phyloP scores from a whole-genome alignment of 2,888 invertebrate genomes.

The Magallana nippona region DNA sequence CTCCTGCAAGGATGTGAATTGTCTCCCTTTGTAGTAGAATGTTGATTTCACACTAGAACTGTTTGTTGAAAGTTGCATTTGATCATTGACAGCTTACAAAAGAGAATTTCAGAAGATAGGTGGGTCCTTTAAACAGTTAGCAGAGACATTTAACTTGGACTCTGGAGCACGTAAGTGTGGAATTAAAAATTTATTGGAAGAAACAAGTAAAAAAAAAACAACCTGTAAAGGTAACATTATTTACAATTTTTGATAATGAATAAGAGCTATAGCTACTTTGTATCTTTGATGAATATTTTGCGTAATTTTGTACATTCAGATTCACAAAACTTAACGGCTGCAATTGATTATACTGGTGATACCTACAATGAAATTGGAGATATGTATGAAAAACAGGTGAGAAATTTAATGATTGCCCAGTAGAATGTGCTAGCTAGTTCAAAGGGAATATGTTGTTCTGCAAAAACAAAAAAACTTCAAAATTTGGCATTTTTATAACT shows the following conservation, averaged over 20 bases:
- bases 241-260: neutral
- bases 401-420: neutral
- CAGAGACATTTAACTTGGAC: conserved; percentile 90
- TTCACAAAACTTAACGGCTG: conserved; percentile 84
- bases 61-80: neutral
- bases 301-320: conserved; percentile 52
- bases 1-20: too few species aligned
- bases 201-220: neutral
- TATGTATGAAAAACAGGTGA: conserved; percentile 90
- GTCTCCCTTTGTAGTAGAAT: too few species aligned
- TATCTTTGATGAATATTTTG: too few species aligned
- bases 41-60: neutral
- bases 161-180: conserved; percentile 81
- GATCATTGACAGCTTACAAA: conserved; percentile 84
- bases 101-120: conserved; percentile 95
- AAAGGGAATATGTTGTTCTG: too few species aligned
- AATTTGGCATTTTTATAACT: too few species aligned
- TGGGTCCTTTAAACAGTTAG: conserved; percentile 90
- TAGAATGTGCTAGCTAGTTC: too few species aligned
- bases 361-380: conserved; percentile 93
- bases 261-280: too few species aligned
- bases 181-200: neutral
- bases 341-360: conserved; percentile 91
- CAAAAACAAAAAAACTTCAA: too few species aligned
- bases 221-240: neutral